Percentiles rank a stretch among this genome's conserved stretches.
phyloP scores from a whole-genome alignment of 2,888 invertebrate genomes.

The Machimus rusticus region DNA sequence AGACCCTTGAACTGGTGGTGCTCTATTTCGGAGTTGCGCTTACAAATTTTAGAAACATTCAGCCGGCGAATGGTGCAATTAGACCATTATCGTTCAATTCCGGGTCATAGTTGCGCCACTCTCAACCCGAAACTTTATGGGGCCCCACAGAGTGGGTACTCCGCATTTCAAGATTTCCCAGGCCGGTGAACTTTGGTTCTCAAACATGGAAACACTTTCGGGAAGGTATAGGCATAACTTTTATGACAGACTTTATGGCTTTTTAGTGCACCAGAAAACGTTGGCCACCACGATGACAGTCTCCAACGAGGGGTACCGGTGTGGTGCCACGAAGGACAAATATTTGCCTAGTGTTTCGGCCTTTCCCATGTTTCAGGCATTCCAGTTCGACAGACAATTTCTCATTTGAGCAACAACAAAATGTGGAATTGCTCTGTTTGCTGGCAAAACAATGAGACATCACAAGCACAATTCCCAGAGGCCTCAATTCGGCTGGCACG shows the following conservation, averaged over 20 bases:
- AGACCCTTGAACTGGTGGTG: neutral
- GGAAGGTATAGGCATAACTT: conserved; percentile 2
- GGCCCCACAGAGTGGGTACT: conserved; percentile 2
- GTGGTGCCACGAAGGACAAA: neutral
- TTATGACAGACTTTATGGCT: conserved; percentile 17
- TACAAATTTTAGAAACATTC: neutral
- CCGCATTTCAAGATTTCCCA: neutral
- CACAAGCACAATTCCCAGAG: conserved; percentile 1
- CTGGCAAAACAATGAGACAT: neutral
- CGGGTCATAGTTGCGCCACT: conserved; percentile 12
- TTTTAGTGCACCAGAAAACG: neutral
- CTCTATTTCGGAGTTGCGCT: neutral
- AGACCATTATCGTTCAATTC: neutral
- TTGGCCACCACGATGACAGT: neutral
- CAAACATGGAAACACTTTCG: conserved; percentile 10
- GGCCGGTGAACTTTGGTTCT: neutral
- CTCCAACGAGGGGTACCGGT: neutral
- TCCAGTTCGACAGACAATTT: neutral
- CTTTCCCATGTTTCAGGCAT: neutral
- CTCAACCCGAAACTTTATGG: conserved; percentile 6
- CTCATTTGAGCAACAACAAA: neutral
- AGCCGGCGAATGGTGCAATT: neutral
- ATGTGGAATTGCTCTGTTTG: conserved; percentile 5
- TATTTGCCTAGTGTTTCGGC: neutral
- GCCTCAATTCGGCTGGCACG: neutral